A percentile compares a stretch with the other conserved stretches of the same genome.
phyloP scores from a whole-genome alignment of 2,113 vertebrate species.

The Neomonachus schauinslandi region DNA sequence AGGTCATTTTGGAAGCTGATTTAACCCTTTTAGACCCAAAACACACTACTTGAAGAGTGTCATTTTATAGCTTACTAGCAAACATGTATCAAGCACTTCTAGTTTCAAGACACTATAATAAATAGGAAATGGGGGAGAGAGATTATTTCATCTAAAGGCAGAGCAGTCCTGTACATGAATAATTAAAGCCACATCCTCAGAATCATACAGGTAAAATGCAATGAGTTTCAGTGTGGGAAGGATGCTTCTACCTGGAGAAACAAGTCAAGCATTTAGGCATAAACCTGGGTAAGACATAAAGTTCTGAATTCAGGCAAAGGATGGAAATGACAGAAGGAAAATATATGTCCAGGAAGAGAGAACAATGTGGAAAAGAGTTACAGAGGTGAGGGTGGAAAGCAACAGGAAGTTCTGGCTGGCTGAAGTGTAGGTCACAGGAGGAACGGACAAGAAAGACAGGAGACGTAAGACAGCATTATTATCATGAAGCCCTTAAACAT shows the following conservation, averaged over 20 bases:
- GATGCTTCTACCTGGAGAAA: neutral
- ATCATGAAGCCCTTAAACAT: neutral
- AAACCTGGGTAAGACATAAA: neutral
- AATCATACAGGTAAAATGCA: neutral
- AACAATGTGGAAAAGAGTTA: neutral
- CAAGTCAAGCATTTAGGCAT: neutral
- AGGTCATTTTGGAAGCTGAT: neutral
- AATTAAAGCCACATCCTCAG: neutral
- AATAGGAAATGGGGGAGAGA: neutral
- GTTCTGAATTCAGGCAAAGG: neutral
- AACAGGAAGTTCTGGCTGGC: neutral
- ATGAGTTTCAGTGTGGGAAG: neutral
- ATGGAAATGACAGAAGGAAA: neutral
- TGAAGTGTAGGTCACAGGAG: neutral
- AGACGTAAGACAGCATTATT: neutral
- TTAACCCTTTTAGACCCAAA: slow-evolving; percentile 5
- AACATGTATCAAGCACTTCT: neutral
- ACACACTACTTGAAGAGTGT: neutral
- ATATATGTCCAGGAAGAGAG: neutral
- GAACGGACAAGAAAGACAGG: neutral
- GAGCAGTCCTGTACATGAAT: neutral
- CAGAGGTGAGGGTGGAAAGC: neutral
- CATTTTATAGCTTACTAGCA: neutral
- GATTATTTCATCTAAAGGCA: neutral
- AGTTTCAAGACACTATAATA: neutral